These are phyloP conservation scores for Amphiura filiformis DNA, from an alignment of 35 echinoderm and acorn worm species.

Conservation along the genomic window DNA sequence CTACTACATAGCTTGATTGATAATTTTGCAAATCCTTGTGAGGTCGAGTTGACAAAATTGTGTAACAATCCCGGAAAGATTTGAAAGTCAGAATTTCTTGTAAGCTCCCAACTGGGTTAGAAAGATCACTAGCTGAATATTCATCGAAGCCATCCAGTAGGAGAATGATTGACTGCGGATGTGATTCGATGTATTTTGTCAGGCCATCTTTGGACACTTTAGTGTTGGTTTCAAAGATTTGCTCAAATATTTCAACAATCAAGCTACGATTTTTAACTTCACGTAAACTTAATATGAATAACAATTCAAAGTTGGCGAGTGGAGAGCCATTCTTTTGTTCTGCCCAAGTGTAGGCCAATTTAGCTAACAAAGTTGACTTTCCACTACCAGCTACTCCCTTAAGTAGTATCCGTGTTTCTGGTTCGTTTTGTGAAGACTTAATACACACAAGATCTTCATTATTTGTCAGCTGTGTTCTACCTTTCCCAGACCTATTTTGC, in stretches of 20 bases:
- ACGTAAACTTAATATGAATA: no score
- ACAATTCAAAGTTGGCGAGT: background rate
- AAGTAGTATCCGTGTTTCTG: background rate
- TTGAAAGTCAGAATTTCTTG: background rate
- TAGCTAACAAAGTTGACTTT: background rate
- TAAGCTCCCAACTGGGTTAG: background rate
- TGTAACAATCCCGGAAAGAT: background rate
- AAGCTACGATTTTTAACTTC: no score
- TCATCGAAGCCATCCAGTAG: slow-evolving; percentile 21
- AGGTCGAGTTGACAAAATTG: no score
- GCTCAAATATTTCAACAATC: no score
- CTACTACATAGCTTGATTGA: no score
- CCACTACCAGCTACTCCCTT: background rate
- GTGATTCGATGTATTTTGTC: background rate
- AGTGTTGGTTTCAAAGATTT: no score
- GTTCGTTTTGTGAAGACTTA: background rate
- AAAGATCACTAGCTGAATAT: background rate
- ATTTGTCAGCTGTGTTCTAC: background rate
- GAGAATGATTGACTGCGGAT: background rate
- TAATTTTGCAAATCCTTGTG: no score
- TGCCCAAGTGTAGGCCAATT: background rate
- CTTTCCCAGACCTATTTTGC: no score
- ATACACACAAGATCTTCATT: background rate
- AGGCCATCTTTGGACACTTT: slow-evolving; percentile 15
- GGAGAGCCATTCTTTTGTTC: background rate